A percentile compares a stretch with the other conserved stretches of the same genome.
Conservation (phyloP, 2,113 vertebrate genomes). For the Scatophagus argus region DNA sequence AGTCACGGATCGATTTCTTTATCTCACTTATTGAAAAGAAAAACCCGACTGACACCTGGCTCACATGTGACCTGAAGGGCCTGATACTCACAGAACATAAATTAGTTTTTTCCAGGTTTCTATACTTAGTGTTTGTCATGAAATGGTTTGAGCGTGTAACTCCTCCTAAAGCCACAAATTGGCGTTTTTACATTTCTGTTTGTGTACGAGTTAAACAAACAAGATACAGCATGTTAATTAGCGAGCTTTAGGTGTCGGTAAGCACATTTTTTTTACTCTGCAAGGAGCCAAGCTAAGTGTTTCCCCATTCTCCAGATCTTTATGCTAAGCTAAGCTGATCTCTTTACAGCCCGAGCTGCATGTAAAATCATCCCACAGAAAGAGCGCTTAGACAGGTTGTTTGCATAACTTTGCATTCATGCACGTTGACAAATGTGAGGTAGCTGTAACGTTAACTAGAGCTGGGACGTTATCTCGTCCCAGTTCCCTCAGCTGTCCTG, state of each 20-base stretch:
- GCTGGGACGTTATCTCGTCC: not conserved
- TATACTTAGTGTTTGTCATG: slow-evolving; percentile 5
- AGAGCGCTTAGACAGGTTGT: not conserved
- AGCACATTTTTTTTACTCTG: not conserved
- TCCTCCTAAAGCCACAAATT: slow-evolving; percentile 55
- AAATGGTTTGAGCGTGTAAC: not conserved
- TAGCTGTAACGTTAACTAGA: not conserved
- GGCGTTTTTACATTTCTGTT: slow-evolving; percentile 40
- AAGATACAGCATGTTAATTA: slow-evolving; percentile 29
- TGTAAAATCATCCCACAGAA: not conserved
- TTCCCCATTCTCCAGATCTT: not conserved
- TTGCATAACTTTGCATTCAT: not conserved
- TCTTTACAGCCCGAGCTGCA: not conserved
- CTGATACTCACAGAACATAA: not conserved
- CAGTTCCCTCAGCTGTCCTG: not conserved
- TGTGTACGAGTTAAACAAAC: slow-evolving; percentile 24
- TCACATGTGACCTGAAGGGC: not conserved
- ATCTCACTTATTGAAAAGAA: not conserved
- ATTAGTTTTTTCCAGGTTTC: slow-evolving; percentile 22
- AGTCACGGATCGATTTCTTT: not conserved
- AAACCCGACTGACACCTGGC: slow-evolving; percentile 2
- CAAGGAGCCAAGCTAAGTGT: not conserved
- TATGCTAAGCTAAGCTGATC: not conserved
- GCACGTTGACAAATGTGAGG: not conserved
- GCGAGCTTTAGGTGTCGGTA: not conserved